Percentiles rank a stretch among this genome's conserved stretches.
These are phyloP conservation scores for Ametastegia equiseti DNA, from an alignment of 2,888 invertebrate genomes.

Conservation along the genomic window DNA sequence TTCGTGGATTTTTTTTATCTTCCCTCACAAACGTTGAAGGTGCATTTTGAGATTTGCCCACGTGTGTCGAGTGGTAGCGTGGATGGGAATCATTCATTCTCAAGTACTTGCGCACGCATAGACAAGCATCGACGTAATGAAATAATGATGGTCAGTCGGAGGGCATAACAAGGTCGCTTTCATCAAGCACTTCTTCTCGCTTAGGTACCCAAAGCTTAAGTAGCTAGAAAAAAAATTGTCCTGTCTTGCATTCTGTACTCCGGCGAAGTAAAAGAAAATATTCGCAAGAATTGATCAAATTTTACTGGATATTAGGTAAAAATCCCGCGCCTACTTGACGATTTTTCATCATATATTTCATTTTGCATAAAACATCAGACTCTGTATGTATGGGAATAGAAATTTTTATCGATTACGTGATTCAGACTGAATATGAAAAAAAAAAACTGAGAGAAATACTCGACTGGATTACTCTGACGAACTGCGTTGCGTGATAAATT, in stretches of 20 bases:
- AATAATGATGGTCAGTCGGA: constrained; percentile 41
- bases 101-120: constrained; percentile 36
- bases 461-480: neutral
- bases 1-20: neutral
- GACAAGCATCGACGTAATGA: constrained; percentile 27
- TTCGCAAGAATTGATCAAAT: neutral
- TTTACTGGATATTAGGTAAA: neutral
- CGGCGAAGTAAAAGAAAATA: neutral
- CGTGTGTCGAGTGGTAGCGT: neutral
- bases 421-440: neutral
- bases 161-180: constrained; percentile 40
- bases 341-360: neutral
- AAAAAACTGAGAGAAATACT: neutral
- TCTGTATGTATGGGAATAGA: neutral
- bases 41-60: neutral
- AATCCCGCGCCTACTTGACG: neutral
- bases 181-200: constrained; percentile 4
- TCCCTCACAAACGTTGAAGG: neutral
- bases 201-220: neutral
- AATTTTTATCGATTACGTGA: neutral
- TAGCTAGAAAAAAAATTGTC: too few species aligned
- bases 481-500: neutral
- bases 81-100: constrained; percentile 28
- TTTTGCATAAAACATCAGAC: neutral
- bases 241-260: neutral